Percentiles rank a stretch among this genome's conserved stretches.
These are phyloP conservation scores for Montipora efflorescens DNA, from an alignment of 64 coral and sea anemone genomes.

Conservation along the genomic window DNA sequence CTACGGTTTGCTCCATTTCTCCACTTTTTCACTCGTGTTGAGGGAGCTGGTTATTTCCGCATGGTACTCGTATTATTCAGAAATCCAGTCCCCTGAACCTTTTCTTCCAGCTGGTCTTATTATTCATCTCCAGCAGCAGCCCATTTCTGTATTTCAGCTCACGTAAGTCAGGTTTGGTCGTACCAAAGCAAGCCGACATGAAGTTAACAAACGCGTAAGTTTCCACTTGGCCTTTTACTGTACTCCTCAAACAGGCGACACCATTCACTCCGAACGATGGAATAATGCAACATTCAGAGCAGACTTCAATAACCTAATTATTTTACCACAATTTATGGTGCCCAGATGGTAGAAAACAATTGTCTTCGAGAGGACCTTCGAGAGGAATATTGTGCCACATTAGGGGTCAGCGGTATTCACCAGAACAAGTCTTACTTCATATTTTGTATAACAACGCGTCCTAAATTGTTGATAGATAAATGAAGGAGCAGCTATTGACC, in stretches of 20 bases:
- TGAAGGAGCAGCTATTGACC: too few species aligned
- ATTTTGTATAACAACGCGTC: too few species aligned
- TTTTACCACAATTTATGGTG: neutral
- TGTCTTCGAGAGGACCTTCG: neutral
- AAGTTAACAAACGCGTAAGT: neutral
- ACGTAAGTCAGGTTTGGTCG: neutral
- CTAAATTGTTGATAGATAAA: too few species aligned
- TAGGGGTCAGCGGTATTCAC: too few species aligned
- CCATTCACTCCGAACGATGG: neutral
- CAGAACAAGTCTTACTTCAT: too few species aligned
- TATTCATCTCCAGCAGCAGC: neutral
- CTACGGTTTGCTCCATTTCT: too few species aligned
- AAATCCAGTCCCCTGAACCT: constrained; percentile 18
- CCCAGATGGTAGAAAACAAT: neutral
- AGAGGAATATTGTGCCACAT: too few species aligned
- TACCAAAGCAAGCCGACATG: neutral
- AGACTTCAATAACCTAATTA: neutral
- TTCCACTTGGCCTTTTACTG: neutral
- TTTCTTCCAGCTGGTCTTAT: neutral
- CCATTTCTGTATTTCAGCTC: neutral
- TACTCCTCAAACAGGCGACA: neutral
- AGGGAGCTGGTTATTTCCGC: too few species aligned
- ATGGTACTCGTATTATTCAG: neutral
- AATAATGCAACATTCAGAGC: neutral
- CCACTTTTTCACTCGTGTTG: too few species aligned